phyloP scores from a whole-genome alignment of 2,113 vertebrate genomes.

The Harpagus bidentatus region DNA sequence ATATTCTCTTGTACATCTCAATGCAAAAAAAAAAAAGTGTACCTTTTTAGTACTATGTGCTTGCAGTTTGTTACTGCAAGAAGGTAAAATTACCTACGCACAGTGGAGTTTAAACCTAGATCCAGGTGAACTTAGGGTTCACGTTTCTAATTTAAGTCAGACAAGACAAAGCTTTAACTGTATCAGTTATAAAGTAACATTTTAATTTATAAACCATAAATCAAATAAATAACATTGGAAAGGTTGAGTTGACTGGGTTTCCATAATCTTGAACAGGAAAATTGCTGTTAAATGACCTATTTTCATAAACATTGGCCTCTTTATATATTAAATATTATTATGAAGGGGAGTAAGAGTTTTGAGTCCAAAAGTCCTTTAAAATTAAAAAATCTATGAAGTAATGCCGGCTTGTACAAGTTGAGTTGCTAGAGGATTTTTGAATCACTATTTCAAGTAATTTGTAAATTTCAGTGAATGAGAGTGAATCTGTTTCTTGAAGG shows the following conservation, averaged over 20 bases:
- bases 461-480: background rate
- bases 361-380: background rate
- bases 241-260: background rate
- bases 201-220: background rate
- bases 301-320: background rate
- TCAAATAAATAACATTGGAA: background rate
- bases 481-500: background rate
- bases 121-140: background rate
- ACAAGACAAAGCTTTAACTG: background rate
- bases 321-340: background rate
- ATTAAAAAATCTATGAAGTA: background rate
- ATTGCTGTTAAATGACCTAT: background rate
- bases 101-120: background rate
- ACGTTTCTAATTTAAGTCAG: background rate
- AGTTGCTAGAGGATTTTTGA: background rate
- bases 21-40: background rate
- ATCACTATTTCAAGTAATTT: background rate
- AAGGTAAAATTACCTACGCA: background rate
- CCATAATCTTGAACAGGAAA: background rate
- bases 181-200: background rate
- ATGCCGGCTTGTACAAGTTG: background rate
- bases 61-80: background rate
- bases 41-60: background rate
- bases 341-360: background rate
- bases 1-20: background rate